phyloP scores from a whole-genome alignment of 2,797 vertebrate species.

The Darevskia mixta region DNA sequence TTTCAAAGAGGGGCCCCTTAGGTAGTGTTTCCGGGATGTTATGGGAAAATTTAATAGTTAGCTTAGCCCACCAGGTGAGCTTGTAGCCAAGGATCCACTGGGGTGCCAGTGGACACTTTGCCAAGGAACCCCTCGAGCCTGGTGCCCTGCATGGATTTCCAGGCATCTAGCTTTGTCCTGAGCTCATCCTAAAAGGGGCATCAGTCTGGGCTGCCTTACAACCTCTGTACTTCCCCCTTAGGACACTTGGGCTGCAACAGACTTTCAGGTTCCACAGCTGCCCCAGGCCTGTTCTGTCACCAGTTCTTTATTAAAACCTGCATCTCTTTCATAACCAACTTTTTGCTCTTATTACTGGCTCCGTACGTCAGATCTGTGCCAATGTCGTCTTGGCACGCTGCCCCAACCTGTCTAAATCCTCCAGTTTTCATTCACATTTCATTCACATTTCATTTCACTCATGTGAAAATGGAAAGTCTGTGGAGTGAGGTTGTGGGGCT shows the following conservation, averaged over 20 bases:
- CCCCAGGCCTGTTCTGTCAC: constrained; percentile 8
- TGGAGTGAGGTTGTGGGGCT: too few species aligned
- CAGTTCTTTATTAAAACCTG: not conserved
- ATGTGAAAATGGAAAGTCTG: too few species aligned
- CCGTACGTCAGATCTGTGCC: not conserved
- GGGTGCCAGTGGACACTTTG: too few species aligned
- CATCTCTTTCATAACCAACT: not conserved
- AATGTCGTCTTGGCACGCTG: not conserved
- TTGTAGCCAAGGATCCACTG: not conserved
- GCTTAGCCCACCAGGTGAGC: not conserved
- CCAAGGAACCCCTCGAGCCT: not conserved
- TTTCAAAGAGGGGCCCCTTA: not conserved
- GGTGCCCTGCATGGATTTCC: not conserved
- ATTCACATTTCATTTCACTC: too few species aligned
- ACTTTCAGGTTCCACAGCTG: not conserved
- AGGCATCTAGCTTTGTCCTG: not conserved
- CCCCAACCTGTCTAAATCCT: not conserved
- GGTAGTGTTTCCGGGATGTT: too few species aligned
- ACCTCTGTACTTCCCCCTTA: too few species aligned
- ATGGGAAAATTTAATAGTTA: not conserved
- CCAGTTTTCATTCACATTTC: too few species aligned
- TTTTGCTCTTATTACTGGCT: not conserved
- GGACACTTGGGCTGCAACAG: not conserved
- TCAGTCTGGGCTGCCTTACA: not conserved
- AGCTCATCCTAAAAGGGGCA: not conserved